phyloP scores from a whole-genome alignment of 2,113 vertebrate genomes.

The Prunella fulvescens region DNA sequence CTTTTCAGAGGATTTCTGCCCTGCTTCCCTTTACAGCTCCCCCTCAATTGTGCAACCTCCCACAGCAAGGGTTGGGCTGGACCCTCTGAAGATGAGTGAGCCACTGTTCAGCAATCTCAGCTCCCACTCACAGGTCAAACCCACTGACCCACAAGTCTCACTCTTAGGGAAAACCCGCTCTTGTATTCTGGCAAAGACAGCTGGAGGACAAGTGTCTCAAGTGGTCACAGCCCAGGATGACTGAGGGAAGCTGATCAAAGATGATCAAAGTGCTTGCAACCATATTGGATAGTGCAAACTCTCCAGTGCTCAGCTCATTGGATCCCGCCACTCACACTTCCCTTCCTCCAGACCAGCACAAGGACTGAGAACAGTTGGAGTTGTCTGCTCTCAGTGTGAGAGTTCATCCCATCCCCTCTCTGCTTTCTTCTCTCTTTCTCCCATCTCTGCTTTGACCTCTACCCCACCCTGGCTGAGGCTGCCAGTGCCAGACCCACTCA shows the following conservation, averaged over 20 bases:
- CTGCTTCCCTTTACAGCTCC: not conserved
- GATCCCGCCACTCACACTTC: not conserved
- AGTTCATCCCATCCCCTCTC: not conserved
- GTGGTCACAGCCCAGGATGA: not conserved
- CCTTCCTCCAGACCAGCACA: not conserved
- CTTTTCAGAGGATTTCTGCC: not conserved
- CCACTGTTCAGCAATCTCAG: not conserved
- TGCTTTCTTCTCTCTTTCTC: not conserved
- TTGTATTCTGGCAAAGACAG: not conserved
- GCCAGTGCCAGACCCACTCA: not conserved
- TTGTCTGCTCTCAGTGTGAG: not conserved
- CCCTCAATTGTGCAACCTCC: not conserved
- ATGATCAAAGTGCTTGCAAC: not conserved
- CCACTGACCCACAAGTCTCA: not conserved
- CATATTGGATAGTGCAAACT: not conserved
- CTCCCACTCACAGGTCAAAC: not conserved
- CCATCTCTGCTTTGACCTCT: not conserved
- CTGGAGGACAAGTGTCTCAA: not conserved
- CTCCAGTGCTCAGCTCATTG: not conserved
- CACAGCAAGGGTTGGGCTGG: not conserved
- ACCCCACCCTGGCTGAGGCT: not conserved
- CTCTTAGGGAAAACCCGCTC: not conserved
- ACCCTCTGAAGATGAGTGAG: not conserved
- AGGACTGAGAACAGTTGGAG: not conserved
- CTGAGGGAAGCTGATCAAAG: not conserved